Percentiles rank a stretch among this genome's conserved stretches.
These are phyloP conservation scores for Zosterops pallidus DNA, from an alignment of 2,113 vertebrate species.

Conservation along the genomic window DNA sequence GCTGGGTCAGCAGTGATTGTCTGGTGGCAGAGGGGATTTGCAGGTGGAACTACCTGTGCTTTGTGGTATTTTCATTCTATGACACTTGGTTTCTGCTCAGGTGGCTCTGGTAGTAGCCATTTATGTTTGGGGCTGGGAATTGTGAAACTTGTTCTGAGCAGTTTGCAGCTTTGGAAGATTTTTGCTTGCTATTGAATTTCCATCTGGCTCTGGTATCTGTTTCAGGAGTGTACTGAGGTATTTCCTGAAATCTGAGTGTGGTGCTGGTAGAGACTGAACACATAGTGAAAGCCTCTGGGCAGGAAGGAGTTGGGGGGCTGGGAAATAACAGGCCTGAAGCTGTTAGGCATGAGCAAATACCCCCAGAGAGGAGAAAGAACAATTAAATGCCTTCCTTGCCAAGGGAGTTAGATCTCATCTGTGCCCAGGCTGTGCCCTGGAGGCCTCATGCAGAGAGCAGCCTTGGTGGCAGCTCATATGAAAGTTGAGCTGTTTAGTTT, in stretches of 20 bases:
- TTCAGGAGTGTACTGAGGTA: neutral
- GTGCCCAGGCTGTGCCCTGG: neutral
- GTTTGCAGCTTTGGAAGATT: neutral
- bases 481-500: neutral
- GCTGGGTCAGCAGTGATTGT: neutral
- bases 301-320: neutral
- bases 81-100: neutral
- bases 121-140: neutral
- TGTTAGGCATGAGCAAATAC: neutral
- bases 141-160: neutral
- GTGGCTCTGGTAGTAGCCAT: neutral
- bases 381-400: neutral
- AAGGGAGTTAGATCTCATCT: neutral
- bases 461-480: neutral
- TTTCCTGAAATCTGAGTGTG: neutral
- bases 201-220: neutral
- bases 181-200: neutral
- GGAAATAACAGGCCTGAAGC: neutral
- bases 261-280: accelerated
- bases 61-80: neutral
- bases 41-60: neutral
- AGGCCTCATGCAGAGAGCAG: neutral
- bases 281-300: neutral
- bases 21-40: neutral
- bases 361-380: neutral